phyloP scores from a whole-genome alignment of 2,113 vertebrate species.

The Halcyon malimbica region DNA sequence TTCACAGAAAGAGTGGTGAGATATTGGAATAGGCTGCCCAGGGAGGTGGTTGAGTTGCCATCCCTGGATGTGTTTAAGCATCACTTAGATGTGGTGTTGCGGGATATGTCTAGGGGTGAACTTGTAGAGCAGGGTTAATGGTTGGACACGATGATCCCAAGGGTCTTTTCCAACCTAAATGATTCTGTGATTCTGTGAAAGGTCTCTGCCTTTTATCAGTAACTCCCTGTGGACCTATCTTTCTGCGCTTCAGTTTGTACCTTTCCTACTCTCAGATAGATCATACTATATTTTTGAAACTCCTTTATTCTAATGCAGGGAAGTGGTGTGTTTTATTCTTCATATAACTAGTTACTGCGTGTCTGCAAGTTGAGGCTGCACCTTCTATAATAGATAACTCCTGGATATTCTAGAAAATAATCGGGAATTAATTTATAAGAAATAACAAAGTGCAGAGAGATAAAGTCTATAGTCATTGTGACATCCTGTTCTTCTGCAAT shows the following conservation, averaged over 20 bases:
- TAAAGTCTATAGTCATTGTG: not conserved
- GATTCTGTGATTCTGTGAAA: not conserved
- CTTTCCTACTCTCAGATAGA: rapidly evolving
- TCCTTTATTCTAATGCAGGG: not conserved
- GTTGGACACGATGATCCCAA: too few relatives aligned
- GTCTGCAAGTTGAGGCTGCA: not conserved
- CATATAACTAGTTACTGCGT: not conserved
- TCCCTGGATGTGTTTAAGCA: too few relatives aligned
- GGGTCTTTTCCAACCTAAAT: too few relatives aligned
- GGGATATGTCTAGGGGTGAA: too few relatives aligned
- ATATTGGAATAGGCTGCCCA: too few relatives aligned
- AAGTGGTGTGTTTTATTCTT: not conserved
- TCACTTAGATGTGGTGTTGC: too few relatives aligned
- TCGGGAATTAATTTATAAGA: not conserved
- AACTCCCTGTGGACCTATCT: not conserved
- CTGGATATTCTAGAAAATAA: not conserved
- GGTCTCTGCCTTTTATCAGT: not conserved
- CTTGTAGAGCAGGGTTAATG: too few relatives aligned
- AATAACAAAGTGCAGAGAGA: not conserved
- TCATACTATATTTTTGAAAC: not conserved
- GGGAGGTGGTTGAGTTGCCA: too few relatives aligned
- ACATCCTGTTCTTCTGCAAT: not conserved
- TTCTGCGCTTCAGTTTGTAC: not conserved
- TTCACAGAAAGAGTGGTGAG: too few relatives aligned
- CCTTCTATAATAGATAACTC: not conserved